Base-by-base conservation (phyloP, 1,140 invertebrate species). In the Drepana arcuata region DNA sequence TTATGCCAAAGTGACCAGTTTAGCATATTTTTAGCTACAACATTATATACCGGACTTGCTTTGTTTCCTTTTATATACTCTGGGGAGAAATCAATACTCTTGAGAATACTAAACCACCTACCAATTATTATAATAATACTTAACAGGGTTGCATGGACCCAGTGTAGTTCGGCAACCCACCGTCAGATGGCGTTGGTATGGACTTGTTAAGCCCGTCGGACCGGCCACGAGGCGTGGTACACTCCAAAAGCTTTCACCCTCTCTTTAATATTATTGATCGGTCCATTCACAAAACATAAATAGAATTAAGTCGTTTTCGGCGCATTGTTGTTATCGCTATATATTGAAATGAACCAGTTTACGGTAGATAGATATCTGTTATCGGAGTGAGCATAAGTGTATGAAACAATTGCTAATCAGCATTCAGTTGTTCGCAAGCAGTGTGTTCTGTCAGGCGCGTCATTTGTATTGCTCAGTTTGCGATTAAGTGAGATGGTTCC, bases 201-300 rank as follows among this genome's bases (percentile, higher is more conserved):
- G 38, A 39, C 31, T 34, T 34, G 31, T 31, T 50, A 62, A 62
- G 53, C 64, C 54, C 46, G 53, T 46, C 21, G 40, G 57, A 66
- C 60, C 57, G 57, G 62, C 59, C 55, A 35, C 49, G 56, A 67
- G 71, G 66, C 64, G 62, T 69, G 65, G 65, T 57, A n/a, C n/a
- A n/a, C n/a, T 51, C 43, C 39, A 27, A 32, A 53, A 69, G 72
- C 75, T 80, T 80, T 74, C 72, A 65, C 74, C 70, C 62, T 55
- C 49, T 41, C 48, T 60, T 59, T 52, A 61, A 61, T 45, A 48
- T 64, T 77, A 74, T 74, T 67, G 70, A 77, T 77, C 72, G 54
- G 28, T 39, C 46, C 53, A 50, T 56, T 53, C 58, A 58, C 35
- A 40, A 35, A 57, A 56, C 49, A 51, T 65, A 74, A 69, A 78